phyloP scores from a whole-genome alignment of 1,140 invertebrate genomes.

The Battus philenor region DNA sequence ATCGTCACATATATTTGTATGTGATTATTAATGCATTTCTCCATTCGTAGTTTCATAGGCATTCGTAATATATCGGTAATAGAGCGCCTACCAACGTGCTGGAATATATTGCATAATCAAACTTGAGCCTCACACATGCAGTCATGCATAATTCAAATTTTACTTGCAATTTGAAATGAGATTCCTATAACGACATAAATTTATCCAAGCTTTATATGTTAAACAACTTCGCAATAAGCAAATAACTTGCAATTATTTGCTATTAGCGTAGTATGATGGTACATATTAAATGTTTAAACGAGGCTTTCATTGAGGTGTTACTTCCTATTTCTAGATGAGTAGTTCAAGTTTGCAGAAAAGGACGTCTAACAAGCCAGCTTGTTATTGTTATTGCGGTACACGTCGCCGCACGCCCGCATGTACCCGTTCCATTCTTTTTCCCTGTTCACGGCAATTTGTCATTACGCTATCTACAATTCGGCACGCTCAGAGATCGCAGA shows the following conservation, averaged over 20 bases:
- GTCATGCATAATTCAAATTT: conserved; percentile 35
- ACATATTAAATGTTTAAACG: too few species aligned
- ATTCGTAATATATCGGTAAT: conserved; percentile 4
- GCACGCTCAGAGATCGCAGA: conserved; percentile 2
- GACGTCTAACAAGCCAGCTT: conserved; percentile 9
- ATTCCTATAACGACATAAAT: background rate
- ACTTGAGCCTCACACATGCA: conserved; percentile 25
- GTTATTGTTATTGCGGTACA: conserved; percentile 1
- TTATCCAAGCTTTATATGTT: background rate
- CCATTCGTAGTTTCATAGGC: conserved; percentile 1
- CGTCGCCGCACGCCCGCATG: conserved; percentile 1
- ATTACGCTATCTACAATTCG: conserved; percentile 13
- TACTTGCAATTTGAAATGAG: conserved; percentile 8
- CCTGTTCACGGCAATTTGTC: conserved; percentile 12
- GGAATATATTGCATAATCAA: conserved; percentile 23
- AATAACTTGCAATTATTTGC: too few species aligned
- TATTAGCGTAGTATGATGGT: too few species aligned
- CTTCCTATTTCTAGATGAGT: too few species aligned
- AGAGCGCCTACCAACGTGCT: conserved; percentile 10
- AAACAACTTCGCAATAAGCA: too few species aligned
- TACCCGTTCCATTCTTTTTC: conserved; percentile 2
- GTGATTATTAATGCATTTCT: conserved; percentile 1
- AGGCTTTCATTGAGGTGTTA: background rate
- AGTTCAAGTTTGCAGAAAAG: conserved; percentile 2
- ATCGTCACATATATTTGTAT: background rate